Percentiles rank a stretch among this genome's conserved stretches.
phyloP scores from a whole-genome alignment of 1,140 invertebrate species.

The Penaeus vannamei region DNA sequence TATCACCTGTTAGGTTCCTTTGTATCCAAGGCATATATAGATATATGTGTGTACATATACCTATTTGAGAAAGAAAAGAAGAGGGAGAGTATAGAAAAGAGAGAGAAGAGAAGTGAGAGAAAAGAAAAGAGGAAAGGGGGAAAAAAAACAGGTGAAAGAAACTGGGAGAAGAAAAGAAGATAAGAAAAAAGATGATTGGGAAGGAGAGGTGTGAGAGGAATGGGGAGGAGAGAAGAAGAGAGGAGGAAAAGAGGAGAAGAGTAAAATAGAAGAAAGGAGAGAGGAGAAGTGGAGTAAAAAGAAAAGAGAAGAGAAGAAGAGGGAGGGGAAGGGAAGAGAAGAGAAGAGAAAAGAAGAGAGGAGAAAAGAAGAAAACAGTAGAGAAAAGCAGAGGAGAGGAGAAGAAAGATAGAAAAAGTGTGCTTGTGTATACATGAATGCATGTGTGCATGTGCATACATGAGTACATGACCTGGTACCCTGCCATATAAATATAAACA shows the following conservation, averaged over 20 bases:
- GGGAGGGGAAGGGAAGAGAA: too few relatives aligned
- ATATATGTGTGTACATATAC: too few relatives aligned
- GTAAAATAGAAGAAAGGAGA: neutral
- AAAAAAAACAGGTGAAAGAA: neutral
- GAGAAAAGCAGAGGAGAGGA: too few relatives aligned
- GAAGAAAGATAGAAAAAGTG: neutral
- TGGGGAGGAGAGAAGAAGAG: neutral
- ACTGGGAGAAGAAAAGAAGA: neutral
- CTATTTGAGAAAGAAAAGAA: too few relatives aligned
- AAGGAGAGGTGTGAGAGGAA: neutral
- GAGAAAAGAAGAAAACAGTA: neutral
- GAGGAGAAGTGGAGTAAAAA: too few relatives aligned
- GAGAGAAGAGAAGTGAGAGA: neutral
- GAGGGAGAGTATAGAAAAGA: too few relatives aligned
- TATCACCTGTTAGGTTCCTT: too few relatives aligned
- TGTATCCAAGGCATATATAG: too few relatives aligned
- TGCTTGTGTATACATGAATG: conserved; percentile 4
- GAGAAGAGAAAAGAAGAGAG: neutral
- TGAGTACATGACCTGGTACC: conserved; percentile 1
- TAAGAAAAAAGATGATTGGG: neutral
- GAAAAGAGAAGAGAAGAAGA: too few relatives aligned
- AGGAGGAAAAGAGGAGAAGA: neutral
- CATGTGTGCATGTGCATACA: conserved; percentile 26
- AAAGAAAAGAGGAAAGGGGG: neutral
- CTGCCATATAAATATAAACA: too few relatives aligned